Percentiles rank a stretch among this genome's conserved stretches.
phyloP scores from a whole-genome alignment of 37 sponge, comb jelly and placozoan species.

The Spongilla lacustris region DNA sequence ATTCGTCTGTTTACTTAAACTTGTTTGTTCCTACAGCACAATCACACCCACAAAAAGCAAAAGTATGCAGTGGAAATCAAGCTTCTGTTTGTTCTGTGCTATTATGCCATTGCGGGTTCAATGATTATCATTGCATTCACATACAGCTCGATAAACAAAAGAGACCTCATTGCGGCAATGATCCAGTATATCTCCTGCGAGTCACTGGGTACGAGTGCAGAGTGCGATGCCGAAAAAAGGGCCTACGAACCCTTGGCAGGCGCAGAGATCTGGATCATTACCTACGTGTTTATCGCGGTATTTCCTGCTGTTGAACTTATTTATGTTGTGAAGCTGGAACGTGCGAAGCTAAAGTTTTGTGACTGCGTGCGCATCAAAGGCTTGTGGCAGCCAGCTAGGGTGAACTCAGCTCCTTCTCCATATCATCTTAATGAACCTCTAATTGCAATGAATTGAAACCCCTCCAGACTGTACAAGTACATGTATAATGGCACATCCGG shows the following conservation, averaged over 20 bases:
- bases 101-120: background rate
- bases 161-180: background rate
- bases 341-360: background rate
- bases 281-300: background rate
- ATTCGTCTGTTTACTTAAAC: background rate
- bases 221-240: background rate
- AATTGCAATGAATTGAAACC: too few relatives aligned
- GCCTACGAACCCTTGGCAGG: background rate
- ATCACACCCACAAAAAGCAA: background rate
- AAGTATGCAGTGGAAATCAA: background rate
- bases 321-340: background rate
- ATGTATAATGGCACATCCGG: too few relatives aligned
- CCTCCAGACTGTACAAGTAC: too few relatives aligned
- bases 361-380: background rate
- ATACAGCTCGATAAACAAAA: background rate
- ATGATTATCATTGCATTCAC: background rate
- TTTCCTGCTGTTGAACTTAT: background rate
- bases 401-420: too few relatives aligned
- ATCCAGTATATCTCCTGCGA: background rate
- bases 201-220: background rate
- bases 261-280: background rate
- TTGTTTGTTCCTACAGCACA: background rate
- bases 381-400: background rate
- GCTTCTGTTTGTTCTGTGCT: background rate
- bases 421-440: too few relatives aligned